These are phyloP conservation scores for Sarcophaga variegata DNA, from an alignment of 2,888 invertebrate genomes.

Conservation along the genomic window DNA sequence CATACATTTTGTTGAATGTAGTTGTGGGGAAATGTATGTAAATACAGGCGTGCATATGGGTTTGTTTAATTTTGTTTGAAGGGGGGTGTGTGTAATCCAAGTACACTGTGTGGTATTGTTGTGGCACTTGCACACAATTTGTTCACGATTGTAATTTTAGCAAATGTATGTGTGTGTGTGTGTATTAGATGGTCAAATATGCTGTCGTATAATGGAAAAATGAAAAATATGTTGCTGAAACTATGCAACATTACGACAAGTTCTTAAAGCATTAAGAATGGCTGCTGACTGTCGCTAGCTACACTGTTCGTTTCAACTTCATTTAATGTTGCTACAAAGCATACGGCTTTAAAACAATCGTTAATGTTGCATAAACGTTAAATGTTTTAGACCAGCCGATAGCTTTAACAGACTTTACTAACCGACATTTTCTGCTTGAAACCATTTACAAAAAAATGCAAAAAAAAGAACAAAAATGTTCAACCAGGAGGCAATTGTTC, in stretches of 20 bases:
- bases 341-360: conserved; percentile 11
- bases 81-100: conserved; percentile 22
- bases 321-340: conserved; percentile 22
- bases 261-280: not conserved
- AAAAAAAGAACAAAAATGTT: conserved; percentile 24
- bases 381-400: not conserved
- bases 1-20: not conserved
- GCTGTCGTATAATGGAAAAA: conserved; percentile 12
- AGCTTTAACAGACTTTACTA: conserved; percentile 6
- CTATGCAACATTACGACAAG: not conserved
- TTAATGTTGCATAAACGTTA: not conserved
- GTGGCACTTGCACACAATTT: conserved; percentile 62
- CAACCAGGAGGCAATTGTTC: conserved; percentile 41
- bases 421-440: conserved; percentile 33
- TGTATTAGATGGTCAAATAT: not conserved
- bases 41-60: not conserved
- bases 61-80: not conserved
- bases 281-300: conserved; percentile 30
- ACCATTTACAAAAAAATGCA: not conserved
- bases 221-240: conserved; percentile 41
- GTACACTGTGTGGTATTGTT: conserved; percentile 56
- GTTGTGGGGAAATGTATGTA: not conserved
- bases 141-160: conserved; percentile 42
- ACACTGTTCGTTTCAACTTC: conserved; percentile 38
- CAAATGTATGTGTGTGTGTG: not conserved